Evolutionary conservation across 2,888 invertebrate species (phyloP).

Genomic region (Scotopteryx bipunctaria): DNA sequence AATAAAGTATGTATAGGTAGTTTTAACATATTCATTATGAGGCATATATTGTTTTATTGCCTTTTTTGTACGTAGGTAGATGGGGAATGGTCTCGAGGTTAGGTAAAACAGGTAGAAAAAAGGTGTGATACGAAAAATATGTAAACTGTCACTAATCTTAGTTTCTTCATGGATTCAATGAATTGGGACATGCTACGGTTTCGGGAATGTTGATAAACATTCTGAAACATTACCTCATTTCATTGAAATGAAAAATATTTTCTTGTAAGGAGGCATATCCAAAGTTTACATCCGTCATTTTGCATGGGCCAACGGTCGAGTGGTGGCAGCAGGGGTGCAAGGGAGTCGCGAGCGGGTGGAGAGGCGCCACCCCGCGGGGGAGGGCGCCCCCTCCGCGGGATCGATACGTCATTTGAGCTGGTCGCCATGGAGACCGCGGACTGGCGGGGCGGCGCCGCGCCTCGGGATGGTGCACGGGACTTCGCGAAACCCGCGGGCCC

Average conservation of each 20-base stretch:
- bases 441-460: slow-evolving; percentile 81
- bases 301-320: slow-evolving; percentile 83
- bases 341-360: slow-evolving; percentile 74
- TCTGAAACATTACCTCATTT: slow-evolving; percentile 71
- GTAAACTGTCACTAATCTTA: no score
- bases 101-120: no score
- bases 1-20: background rate
- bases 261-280: slow-evolving; percentile 81
- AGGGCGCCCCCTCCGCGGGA: slow-evolving; percentile 69
- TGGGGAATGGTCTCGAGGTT: no score
- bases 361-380: slow-evolving; percentile 75
- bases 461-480: slow-evolving; percentile 75
- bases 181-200: no score
- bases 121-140: no score
- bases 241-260: slow-evolving; percentile 81
- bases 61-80: no score
- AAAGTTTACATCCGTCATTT: slow-evolving; percentile 84
- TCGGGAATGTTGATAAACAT: slow-evolving; percentile 38
- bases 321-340: slow-evolving; percentile 63
- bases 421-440: slow-evolving; percentile 84
- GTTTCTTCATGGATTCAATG: no score
- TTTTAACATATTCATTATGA: no score
- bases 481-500: slow-evolving; percentile 64
- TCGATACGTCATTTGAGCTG: slow-evolving; percentile 84
- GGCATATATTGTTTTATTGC: no score